Conservation (phyloP, 2,113 vertebrate genomes). For the Callospermophilus lateralis region DNA sequence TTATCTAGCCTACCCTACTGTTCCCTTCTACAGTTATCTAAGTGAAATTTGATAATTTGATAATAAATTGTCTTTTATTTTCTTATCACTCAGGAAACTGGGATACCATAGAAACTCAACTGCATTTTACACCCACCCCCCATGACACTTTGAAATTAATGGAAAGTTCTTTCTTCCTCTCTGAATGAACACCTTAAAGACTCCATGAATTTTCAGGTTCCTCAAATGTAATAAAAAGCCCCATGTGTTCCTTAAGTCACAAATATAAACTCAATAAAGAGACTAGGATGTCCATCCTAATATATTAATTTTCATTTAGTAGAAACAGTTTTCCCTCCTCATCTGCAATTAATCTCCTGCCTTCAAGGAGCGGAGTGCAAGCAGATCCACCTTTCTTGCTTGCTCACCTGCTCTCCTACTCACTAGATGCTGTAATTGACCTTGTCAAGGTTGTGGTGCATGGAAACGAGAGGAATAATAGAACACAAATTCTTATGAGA, state of each 20-base stretch:
- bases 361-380: neutral
- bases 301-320: neutral
- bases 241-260: neutral
- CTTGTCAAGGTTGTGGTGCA: neutral
- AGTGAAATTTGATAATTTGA: neutral
- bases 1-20: neutral
- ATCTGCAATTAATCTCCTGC: neutral
- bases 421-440: neutral
- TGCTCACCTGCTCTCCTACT: neutral
- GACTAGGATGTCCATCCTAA: neutral
- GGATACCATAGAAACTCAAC: neutral
- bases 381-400: neutral
- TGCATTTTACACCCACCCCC: neutral
- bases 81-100: constrained; percentile 10
- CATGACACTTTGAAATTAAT: constrained; percentile 44
- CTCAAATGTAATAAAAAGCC: neutral
- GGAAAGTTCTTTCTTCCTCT: neutral
- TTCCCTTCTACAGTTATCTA: neutral
- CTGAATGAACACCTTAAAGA: neutral
- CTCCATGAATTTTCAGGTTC: neutral
- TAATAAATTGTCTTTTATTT: neutral
- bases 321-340: neutral
- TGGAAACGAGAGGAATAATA: neutral
- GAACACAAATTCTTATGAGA: neutral
- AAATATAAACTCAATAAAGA: neutral